These are phyloP conservation scores for Microctenopoma steveboyesi DNA, from an alignment of 2,797 vertebrate species.

Conservation along the genomic window DNA sequence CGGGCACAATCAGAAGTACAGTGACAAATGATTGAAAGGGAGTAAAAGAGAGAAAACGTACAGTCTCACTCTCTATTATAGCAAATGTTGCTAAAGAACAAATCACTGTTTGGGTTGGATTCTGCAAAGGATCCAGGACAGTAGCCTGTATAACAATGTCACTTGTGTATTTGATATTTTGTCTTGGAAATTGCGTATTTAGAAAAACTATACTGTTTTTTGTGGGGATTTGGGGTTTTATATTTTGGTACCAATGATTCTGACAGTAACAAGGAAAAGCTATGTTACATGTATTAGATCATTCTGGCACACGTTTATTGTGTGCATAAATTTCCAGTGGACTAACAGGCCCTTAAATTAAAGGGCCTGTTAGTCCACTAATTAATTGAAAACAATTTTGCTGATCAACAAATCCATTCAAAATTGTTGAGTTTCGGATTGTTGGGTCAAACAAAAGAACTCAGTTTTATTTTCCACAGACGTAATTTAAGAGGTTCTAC, in stretches of 20 bases:
- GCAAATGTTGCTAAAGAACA: constrained; percentile 7
- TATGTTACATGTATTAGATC: neutral
- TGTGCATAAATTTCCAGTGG: neutral
- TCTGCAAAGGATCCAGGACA: constrained; percentile 2
- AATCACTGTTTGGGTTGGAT: constrained; percentile 5
- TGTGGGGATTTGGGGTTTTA: neutral
- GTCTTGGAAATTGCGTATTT: neutral
- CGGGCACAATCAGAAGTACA: constrained; percentile 29
- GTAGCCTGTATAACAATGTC: neutral
- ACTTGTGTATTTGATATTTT: neutral
- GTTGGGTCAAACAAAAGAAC: too few relatives aligned
- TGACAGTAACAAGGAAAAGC: neutral
- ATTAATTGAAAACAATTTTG: too few relatives aligned
- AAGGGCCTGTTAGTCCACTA: neutral
- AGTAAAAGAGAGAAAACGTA: constrained; percentile 27
- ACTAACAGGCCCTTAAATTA: neutral
- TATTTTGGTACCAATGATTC: neutral
- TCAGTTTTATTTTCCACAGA: too few relatives aligned
- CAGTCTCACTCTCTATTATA: constrained; percentile 7
- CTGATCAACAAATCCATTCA: too few relatives aligned
- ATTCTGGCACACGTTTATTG: neutral
- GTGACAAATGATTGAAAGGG: constrained; percentile 41
- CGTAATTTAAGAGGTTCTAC: too few relatives aligned
- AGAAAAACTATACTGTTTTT: neutral
- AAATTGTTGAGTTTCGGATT: too few relatives aligned